A percentile compares a stretch with the other conserved stretches of the same genome.
These are phyloP conservation scores for Apoda limacodes DNA, from an alignment of 2,888 invertebrate species.

Conservation along the genomic window DNA sequence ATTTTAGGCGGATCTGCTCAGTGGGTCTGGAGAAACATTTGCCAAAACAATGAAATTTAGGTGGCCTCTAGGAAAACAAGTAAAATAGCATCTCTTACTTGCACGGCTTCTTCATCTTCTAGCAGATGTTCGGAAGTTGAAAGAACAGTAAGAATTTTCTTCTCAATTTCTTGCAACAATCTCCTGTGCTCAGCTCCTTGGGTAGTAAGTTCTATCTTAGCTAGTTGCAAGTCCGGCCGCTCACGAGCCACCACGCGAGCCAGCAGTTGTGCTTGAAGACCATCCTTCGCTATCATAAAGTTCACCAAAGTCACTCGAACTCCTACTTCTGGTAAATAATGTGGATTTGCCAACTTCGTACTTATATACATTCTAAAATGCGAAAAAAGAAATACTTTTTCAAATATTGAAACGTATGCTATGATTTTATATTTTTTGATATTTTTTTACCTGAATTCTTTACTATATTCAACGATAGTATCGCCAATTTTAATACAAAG, in stretches of 20 bases:
- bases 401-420: background rate
- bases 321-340: conserved; percentile 93
- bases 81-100: conserved; percentile 37
- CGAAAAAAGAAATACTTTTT: background rate
- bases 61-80: too few relatives aligned
- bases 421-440: too few relatives aligned
- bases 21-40: too few relatives aligned
- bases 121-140: conserved; percentile 69
- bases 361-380: conserved; percentile 86
- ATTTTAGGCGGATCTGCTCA: too few relatives aligned
- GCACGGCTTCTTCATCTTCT: conserved; percentile 93
- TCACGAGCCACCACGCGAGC: conserved; percentile 93
- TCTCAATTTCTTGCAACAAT: conserved; percentile 88
- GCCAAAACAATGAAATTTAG: too few relatives aligned
- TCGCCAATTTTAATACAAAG: conserved; percentile 93
- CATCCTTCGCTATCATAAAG: conserved; percentile 92
- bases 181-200: conserved; percentile 89
- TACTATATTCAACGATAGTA: conserved; percentile 88
- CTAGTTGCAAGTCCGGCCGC: conserved; percentile 90
- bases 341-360: conserved; percentile 93
- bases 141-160: conserved; percentile 80
- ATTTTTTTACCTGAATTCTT: conserved; percentile 82
- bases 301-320: conserved; percentile 92
- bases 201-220: conserved; percentile 87
- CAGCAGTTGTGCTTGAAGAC: conserved; percentile 89